These are phyloP conservation scores for Euwallacea fornicatus DNA, from an alignment of 1,140 invertebrate genomes.

Conservation along the genomic window DNA sequence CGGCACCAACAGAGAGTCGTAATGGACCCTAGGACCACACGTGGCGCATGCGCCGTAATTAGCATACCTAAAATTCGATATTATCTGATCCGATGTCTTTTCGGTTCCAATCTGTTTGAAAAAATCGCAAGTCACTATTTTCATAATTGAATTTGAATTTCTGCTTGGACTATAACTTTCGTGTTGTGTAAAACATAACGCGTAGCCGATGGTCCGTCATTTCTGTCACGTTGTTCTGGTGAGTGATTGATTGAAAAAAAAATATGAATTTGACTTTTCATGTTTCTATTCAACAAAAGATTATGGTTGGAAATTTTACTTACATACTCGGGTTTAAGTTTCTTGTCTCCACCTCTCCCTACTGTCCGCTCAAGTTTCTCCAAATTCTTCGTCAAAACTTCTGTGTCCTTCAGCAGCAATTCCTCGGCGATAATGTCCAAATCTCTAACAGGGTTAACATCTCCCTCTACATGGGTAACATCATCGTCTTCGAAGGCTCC, in stretches of 20 bases:
- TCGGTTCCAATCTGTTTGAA: conserved; percentile 7
- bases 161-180: conserved; percentile 15
- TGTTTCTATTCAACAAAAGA: neutral
- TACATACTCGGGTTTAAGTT: conserved; percentile 94
- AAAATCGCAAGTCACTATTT: conserved; percentile 29
- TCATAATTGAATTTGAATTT: conserved; percentile 29
- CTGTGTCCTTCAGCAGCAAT: conserved; percentile 91
- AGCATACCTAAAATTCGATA: conserved; percentile 16
- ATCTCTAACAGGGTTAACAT: conserved; percentile 96
- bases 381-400: conserved; percentile 75
- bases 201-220: conserved; percentile 25
- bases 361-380: conserved; percentile 89
- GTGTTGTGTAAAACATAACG: conserved; percentile 12
- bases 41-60: conserved; percentile 29
- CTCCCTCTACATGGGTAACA: conserved; percentile 97
- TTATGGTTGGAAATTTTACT: conserved; percentile 52
- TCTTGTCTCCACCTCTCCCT: conserved; percentile 91
- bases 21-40: conserved; percentile 29
- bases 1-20: conserved; percentile 12
- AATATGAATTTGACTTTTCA: neutral
- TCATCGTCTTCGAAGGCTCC: conserved; percentile 98
- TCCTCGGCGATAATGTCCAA: conserved; percentile 97
- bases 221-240: conserved; percentile 24
- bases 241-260: conserved; percentile 12
- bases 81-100: conserved; percentile 11